These are phyloP conservation scores for Lordiphosa fenestrarum DNA, from an alignment of 2,888 invertebrate species.

Conservation along the genomic window DNA sequence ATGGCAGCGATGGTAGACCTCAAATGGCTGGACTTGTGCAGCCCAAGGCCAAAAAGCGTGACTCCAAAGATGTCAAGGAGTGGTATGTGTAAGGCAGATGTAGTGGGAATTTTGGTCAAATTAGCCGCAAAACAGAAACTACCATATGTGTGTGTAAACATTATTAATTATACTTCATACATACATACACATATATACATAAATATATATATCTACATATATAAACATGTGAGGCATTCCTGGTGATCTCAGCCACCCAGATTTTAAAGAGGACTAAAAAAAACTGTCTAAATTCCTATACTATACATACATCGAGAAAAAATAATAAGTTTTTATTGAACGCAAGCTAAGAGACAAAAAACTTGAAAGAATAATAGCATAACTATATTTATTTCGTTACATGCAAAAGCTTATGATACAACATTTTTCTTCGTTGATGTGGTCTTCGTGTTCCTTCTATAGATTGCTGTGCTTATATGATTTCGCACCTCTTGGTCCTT, in stretches of 20 bases:
- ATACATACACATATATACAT: slow-evolving; percentile 23
- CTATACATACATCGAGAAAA: slow-evolving; percentile 24
- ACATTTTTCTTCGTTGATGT: too few species aligned
- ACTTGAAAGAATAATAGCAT: too few species aligned
- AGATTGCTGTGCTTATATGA: too few species aligned
- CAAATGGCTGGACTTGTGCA: slow-evolving; percentile 80
- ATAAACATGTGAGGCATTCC: slow-evolving; percentile 7
- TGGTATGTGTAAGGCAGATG: slow-evolving; percentile 91
- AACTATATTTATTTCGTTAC: too few species aligned
- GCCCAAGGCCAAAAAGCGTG: slow-evolving; percentile 85
- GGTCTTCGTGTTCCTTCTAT: too few species aligned
- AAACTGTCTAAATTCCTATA: slow-evolving; percentile 12
- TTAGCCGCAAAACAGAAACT: slow-evolving; percentile 66
- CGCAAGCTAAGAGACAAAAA: too few species aligned
- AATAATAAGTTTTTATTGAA: not conserved
- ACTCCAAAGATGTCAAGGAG: slow-evolving; percentile 95
- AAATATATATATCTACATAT: slow-evolving; percentile 15
- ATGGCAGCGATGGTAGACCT: slow-evolving; percentile 79
- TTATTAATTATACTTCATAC: slow-evolving; percentile 12
- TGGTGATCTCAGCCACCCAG: too few species aligned
- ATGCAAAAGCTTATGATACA: too few species aligned
- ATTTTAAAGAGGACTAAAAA: too few species aligned
- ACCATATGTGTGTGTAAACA: slow-evolving; percentile 18
- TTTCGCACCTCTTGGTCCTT: too few species aligned
- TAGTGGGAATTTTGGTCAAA: slow-evolving; percentile 58